Evolutionary conservation across 2,888 invertebrate genomes (phyloP), one percentile per base, ranked within the genome.

Genomic region (Tricholauxania praeusta): DNA sequence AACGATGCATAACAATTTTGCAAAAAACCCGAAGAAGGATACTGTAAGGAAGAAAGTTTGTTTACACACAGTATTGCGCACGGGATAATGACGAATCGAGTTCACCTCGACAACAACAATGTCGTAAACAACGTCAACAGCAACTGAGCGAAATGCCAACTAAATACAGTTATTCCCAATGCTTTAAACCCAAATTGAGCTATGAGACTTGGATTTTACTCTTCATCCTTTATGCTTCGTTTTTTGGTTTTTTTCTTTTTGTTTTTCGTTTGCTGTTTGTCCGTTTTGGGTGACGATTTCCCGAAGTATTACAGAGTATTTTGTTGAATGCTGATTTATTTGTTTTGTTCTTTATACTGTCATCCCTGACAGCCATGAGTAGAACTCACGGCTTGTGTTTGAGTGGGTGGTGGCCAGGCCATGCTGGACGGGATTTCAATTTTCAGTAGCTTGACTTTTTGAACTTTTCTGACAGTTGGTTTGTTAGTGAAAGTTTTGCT

Each of bases 161-260:
- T 47, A 57, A 67, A 67, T 57, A 55, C 67, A 49, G 19, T 64
- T 64, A 64, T 64, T 64, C 51, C 64, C 59, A 28, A 22, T 60
- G 28, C 39, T 60, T 39, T 60, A 60, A 60, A 22, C 59, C 64
- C 32, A 19, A 28, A 64, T 64, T 51, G 51, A 64, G 64, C 60
- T 32, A 17, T 39, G 39, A 6, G 39, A 57, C 17, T 62, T 32
- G 6, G 17, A 15, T 60, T 10, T 59, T 59, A 12, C 59, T 28
- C n/a, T 32, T 39, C 60, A 32, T 28, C 28, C 28, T 39, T 19
- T 14, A 19, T 60, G 60, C 8, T 60, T 15, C 15, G 17, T 28
- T 19, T 14, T 14, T 28, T n/a, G n/a, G n/a, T 4, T 32, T 28
- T 59, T 32, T 60, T 12, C 60, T 32, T 62, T 62, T 32, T 60